Base-by-base conservation (phyloP, 2,888 invertebrate species). In the Slavum lentiscoides region DNA sequence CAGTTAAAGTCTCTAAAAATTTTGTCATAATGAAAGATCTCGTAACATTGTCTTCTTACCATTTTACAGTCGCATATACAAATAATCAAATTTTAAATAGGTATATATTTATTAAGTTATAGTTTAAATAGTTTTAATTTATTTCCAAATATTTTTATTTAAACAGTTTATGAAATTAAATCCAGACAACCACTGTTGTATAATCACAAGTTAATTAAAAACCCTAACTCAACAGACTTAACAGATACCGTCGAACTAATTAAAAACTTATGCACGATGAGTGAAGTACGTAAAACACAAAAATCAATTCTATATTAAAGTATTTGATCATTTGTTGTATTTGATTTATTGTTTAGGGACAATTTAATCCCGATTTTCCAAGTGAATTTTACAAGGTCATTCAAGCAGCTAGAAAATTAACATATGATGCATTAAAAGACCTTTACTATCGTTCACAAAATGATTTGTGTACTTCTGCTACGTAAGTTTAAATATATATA, bases 401-500 rank as follows among this genome's bases (percentile, higher is more conserved):
- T 77, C 90, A 92, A 73, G 90, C 92, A 0, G 88, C 93, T 13
- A 87, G 91, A 80, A 89, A 90, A 23, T 86, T 94, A 70, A 91
- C 92, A 84, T 90, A 92, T 85, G 89, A 91, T 0, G 91, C 92
- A 2, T 85, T 94, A 6, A 88, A 91, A 0, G 90, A 92, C 83
- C 86, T 94, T 21, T 87, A 92, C 76, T 86, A 88, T 15, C 9
- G 13, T 0, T 88, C 92, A 72, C 90, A 93, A 0, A 88, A 89
- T 0, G 86, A 89, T 19, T 90, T 93, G 76, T 94, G 94, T 85
- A 85, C 87, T 0, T 89, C 89, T 82, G 94, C 93, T 85, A 91
- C 89, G 94, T 94, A 87, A 88, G 91, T 89, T 80, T 30, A 30
- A 30, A 30, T n/a, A n/a, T n/a, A n/a, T n/a, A 30, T 2, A 30